A percentile compares a stretch with the other conserved stretches of the same genome.
These are phyloP conservation scores for Harmothoe impar DNA, from an alignment of 2,888 invertebrate species.

Conservation along the genomic window DNA sequence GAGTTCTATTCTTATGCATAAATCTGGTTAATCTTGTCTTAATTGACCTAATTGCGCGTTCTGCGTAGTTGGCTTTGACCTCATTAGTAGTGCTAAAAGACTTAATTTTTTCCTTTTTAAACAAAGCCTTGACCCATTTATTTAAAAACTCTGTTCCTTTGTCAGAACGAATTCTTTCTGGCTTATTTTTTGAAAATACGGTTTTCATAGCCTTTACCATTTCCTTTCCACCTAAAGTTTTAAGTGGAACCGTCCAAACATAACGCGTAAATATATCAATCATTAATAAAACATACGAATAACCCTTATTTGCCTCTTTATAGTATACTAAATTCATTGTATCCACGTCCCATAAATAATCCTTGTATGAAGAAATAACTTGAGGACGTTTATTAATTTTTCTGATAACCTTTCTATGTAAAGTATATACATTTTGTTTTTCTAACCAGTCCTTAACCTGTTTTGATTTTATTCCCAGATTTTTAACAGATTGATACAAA, in stretches of 20 bases:
- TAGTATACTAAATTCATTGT: background rate
- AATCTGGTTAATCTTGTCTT: too few relatives aligned
- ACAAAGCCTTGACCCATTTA: background rate
- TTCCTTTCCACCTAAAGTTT: background rate
- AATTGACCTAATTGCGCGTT: too few relatives aligned
- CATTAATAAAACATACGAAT: background rate
- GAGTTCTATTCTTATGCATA: too few relatives aligned
- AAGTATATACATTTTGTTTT: background rate
- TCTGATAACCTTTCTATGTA: background rate
- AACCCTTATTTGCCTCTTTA: background rate
- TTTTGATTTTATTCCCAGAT: too few relatives aligned
- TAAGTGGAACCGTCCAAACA: background rate
- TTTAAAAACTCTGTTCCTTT: background rate
- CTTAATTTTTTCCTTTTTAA: background rate
- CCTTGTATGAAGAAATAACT: background rate
- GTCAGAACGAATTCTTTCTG: too few relatives aligned
- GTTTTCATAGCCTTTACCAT: background rate
- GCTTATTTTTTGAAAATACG: background rate
- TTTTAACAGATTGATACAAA: too few relatives aligned
- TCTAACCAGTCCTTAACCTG: background rate
- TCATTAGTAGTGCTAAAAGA: too few relatives aligned
- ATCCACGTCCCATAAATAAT: background rate
- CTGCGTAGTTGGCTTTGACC: too few relatives aligned
- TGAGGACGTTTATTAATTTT: background rate
- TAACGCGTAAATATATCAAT: background rate